Percentiles rank a stretch among this genome's conserved stretches.
These are phyloP conservation scores for Myotis myotis DNA, from an alignment of 2,797 vertebrate genomes.

Conservation along the genomic window DNA sequence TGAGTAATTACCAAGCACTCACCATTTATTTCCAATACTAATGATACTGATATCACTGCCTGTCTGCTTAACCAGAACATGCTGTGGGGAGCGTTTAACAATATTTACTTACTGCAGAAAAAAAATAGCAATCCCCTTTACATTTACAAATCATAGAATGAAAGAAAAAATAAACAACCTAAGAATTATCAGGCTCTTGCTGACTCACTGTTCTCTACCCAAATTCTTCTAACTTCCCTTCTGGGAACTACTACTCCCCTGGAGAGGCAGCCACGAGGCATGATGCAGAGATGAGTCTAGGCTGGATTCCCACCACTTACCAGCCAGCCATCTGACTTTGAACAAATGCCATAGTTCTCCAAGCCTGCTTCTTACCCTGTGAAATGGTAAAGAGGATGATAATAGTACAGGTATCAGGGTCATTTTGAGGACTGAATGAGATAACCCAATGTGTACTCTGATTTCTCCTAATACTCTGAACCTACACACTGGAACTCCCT, in stretches of 20 bases:
- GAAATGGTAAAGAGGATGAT: neutral
- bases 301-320: neutral
- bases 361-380: neutral
- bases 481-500: neutral
- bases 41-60: neutral
- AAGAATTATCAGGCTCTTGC: neutral
- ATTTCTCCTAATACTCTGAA: neutral
- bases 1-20: constrained; percentile 49
- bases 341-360: neutral
- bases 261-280: neutral
- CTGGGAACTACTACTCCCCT: neutral
- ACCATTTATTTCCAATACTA: constrained; percentile 24
- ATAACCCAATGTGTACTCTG: neutral
- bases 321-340: neutral
- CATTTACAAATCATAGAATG: neutral
- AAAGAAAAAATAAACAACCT: constrained; percentile 9
- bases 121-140: neutral
- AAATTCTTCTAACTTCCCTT: neutral
- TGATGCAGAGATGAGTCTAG: neutral
- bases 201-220: neutral
- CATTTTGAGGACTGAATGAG: neutral
- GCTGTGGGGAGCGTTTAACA: neutral
- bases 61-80: constrained; percentile 15
- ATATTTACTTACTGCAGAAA: constrained; percentile 2
- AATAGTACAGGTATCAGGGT: neutral